Evolutionary conservation across 2,797 vertebrate species (phyloP), one percentile per base, ranked within the genome.

Genomic region (Etheostoma perlongum): DNA sequence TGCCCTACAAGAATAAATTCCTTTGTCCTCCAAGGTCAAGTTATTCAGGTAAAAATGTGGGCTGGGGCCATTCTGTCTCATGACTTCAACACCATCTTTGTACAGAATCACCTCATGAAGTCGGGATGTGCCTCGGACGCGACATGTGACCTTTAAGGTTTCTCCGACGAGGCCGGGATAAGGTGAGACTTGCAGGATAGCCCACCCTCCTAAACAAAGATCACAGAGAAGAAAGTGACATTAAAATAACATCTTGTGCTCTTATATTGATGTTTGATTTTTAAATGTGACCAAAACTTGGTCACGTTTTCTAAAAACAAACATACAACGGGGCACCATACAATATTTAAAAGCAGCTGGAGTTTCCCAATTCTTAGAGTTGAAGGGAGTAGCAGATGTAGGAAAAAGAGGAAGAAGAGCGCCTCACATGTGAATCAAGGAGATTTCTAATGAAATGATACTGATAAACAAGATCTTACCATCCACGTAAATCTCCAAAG

Each of bases 1-100:
- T 0, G 88, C 93, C 25, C 89, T 89, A 59, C 95, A 96, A 18
- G 88, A 89, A 76, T 96, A 95, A 14, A 42, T 44, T 3, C 93
- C 95, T 9, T 14, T 6, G 51, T 95, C 84, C 12, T 67, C 11
- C 1, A 87, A 46, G 5, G n/a, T 85, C 67, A 93, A 6, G 21
- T 68, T 53, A 68, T 12, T 46, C 57, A 95, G 61, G 42, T 44
- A 0, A 27, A 95, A 68, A 16, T 76, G 4, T 49, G 70, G 55
- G 30, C 44, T 58, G 6, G 1, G 11, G 10, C 54, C 71, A 0
- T 2, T 54, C 72, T 82, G 85, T 49, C 51, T 89, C 76, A 65
- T 70, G 14, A 94, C 61, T 82, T 92, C 86, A 33, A 78, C 1
- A 0, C 73, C 85, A 21, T 92, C 81, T 82, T 78, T 94, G 88